Evolutionary conservation across 2,797 vertebrate genomes (phyloP), one percentile per base, ranked within the genome.

Genomic region (Ataeniobius toweri): DNA sequence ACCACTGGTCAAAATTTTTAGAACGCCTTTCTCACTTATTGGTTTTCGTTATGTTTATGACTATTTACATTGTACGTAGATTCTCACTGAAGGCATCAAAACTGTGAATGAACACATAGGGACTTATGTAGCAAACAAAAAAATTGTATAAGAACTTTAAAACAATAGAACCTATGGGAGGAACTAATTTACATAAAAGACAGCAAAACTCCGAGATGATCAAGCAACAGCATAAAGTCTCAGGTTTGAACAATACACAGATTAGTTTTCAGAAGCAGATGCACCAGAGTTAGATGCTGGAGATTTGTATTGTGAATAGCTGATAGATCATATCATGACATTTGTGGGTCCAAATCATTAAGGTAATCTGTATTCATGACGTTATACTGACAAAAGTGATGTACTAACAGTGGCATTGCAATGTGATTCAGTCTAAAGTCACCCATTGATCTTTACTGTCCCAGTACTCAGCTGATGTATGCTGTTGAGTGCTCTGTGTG

Each of bases 391-490:
- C 56, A 36, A 50, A n/a, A 46, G 26, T 79, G 76, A 72, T 10
- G 26, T 58, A 16, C 36, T 0, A 80, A 78, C 36, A 61, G 8
- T 26, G 59, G 20, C 31, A 41, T 70, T 20, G 48, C 53, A 74
- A 3, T 10, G 65, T 78, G 81, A 83, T 55, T 68, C 48, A 12
- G 10, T 14, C 46, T 50, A 1, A 67, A 76, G 73, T 77, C 72
- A 65, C 3, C 78, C 58, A 85, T 73, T 82, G 77, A 79, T 80
- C 53, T 69, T 77, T 48, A 70, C 41, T 63, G 41, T 55, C 24
- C 6, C 0, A 36, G 16, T n/a, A 13, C 44, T 78, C 8, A 85
- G 89, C 59, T 31, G 26, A 6, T 6, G 0, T 12, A 3, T 24
- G 3, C 53, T 8, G 58, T 28, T 1, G 58, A 31, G 13, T 14